Evolutionary conservation across 1,140 invertebrate genomes (phyloP).

Genomic region (Teleogryllus occipitalis): DNA sequence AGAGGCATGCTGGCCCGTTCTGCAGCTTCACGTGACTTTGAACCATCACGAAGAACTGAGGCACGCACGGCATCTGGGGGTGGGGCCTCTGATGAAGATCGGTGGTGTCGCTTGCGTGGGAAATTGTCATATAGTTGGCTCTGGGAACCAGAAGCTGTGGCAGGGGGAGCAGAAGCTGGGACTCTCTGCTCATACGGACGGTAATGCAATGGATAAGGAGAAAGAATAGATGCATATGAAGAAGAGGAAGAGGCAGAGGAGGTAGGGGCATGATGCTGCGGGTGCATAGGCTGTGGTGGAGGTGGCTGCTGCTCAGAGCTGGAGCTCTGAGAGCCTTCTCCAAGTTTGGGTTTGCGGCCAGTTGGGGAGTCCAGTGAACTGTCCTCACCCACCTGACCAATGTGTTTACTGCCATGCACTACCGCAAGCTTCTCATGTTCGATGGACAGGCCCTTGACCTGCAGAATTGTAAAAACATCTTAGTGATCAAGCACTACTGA

Average conservation of each 20-base stretch:
- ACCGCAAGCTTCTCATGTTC: slow-evolving; percentile 65
- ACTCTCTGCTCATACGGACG: slow-evolving; percentile 27
- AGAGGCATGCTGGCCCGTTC: slow-evolving; percentile 29
- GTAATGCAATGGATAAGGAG: slow-evolving; percentile 36
- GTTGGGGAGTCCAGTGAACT: slow-evolving; percentile 27
- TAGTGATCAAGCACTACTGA: not conserved
- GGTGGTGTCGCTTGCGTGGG: slow-evolving; percentile 33
- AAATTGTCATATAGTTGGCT: slow-evolving; percentile 17
- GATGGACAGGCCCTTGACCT: slow-evolving; percentile 71
- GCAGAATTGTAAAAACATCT: slow-evolving; percentile 18
- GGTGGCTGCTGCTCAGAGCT: slow-evolving; percentile 20
- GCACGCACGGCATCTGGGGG: slow-evolving; percentile 38
- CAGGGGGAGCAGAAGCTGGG: slow-evolving; percentile 15
- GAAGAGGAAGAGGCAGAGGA: slow-evolving; percentile 31
- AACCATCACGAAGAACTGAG: slow-evolving; percentile 56
- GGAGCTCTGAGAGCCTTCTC: slow-evolving; percentile 33
- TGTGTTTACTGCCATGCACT: slow-evolving; percentile 48
- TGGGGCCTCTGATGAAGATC: slow-evolving; percentile 39
- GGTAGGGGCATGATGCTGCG: slow-evolving; percentile 31
- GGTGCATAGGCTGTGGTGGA: slow-evolving; percentile 1
- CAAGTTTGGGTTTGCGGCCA: slow-evolving; percentile 28
- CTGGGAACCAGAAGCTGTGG: slow-evolving; percentile 15
- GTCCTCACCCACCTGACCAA: slow-evolving; percentile 22
- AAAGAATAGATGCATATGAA: slow-evolving; percentile 37
- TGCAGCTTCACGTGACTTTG: slow-evolving; percentile 43